A percentile compares a stretch with the other conserved stretches of the same genome.
Evolutionary conservation across 2,797 vertebrate genomes (phyloP).

Genomic region (Lacerta agilis): DNA sequence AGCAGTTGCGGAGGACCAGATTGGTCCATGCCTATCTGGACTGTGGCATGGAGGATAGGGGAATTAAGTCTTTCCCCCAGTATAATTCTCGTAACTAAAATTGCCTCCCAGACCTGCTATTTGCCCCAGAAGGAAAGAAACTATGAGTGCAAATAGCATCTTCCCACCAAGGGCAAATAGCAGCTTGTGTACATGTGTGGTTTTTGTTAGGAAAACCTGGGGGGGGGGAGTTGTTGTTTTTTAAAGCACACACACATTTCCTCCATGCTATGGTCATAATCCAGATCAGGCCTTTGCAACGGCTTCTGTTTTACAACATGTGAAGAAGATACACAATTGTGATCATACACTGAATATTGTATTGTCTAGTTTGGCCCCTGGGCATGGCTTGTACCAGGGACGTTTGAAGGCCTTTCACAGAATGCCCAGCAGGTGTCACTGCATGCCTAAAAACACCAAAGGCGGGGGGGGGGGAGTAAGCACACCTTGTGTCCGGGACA

Average conservation of each 20-base stretch:
- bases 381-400: background rate
- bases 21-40: background rate
- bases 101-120: background rate
- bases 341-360: background rate
- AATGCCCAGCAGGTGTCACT: conserved; percentile 44
- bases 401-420: background rate
- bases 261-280: background rate
- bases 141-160: background rate
- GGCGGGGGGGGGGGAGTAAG: too few relatives aligned
- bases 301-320: background rate
- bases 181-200: background rate
- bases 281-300: background rate
- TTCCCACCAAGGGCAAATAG: background rate
- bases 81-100: background rate
- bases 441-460: background rate
- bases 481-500: background rate
- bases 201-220: background rate
- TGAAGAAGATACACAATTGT: background rate
- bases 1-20: background rate
- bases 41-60: background rate
- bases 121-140: background rate
- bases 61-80: too few relatives aligned
- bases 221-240: background rate
- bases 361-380: background rate
- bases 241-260: background rate